These are phyloP conservation scores for Entomobrya proxima DNA, from an alignment of 2,888 invertebrate species.

Conservation along the genomic window DNA sequence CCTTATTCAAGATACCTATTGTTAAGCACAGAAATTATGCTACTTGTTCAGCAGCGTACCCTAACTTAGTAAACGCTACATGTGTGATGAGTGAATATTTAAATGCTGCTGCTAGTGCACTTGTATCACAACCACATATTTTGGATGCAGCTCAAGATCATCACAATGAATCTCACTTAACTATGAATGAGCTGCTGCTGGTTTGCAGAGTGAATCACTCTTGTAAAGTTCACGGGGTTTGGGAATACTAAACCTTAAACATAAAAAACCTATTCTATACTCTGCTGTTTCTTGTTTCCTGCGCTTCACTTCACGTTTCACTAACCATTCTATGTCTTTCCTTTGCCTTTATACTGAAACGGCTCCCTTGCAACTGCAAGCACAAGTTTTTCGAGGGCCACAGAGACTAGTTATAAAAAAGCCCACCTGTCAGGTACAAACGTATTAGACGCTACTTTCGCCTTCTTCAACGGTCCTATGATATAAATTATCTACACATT, in stretches of 20 bases:
- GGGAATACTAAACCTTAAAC: not conserved
- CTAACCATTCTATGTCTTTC: constrained; percentile 43
- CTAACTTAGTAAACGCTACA: not conserved
- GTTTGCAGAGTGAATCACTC: constrained; percentile 23
- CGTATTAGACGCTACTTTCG: too few species aligned
- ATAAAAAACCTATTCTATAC: not conserved
- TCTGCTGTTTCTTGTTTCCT: not conserved
- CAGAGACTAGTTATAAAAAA: too few species aligned
- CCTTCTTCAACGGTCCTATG: too few species aligned
- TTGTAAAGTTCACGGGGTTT: not conserved
- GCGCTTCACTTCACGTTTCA: not conserved
- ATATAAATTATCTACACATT: too few species aligned
- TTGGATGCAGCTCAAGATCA: too few species aligned
- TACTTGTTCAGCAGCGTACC: not conserved
- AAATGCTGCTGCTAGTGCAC: too few species aligned
- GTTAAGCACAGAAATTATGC: too few species aligned
- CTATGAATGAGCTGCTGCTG: not conserved
- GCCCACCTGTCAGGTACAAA: too few species aligned
- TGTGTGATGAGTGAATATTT: too few species aligned
- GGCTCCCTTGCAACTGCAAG: not conserved
- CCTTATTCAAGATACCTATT: not conserved
- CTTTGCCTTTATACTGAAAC: not conserved
- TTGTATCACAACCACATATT: too few species aligned
- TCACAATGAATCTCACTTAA: too few species aligned
- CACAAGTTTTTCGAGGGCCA: too few species aligned